These are phyloP conservation scores for Nemoura dubitans DNA, from an alignment of 2,888 invertebrate species.

Conservation along the genomic window DNA sequence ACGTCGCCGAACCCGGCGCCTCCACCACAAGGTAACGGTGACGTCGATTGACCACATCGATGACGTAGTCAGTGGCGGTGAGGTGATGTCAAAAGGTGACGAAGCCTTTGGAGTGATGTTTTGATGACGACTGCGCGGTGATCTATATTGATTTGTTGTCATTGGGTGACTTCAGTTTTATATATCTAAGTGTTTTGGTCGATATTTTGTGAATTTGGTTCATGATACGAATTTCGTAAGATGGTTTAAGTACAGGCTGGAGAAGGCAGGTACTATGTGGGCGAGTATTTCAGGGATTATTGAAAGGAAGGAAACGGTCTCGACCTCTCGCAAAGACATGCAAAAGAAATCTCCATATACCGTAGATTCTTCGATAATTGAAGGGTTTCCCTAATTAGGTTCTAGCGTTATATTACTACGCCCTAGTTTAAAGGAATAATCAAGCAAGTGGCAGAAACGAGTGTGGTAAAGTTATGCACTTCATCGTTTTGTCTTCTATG, in stretches of 20 bases:
- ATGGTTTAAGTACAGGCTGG: too few relatives aligned
- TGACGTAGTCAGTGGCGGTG: not conserved
- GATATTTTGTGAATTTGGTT: too few relatives aligned
- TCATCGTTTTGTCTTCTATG: not conserved
- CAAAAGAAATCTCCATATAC: not conserved
- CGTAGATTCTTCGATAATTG: not conserved
- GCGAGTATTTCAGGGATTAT: not conserved
- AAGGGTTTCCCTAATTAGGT: not conserved
- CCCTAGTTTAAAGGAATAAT: not conserved
- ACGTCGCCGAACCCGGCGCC: conserved; percentile 49
- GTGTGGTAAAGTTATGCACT: not conserved
- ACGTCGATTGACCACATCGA: too few relatives aligned
- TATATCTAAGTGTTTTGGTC: too few relatives aligned
- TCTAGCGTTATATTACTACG: not conserved
- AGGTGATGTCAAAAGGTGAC: not conserved
- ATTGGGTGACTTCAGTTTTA: too few relatives aligned
- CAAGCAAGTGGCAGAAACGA: too few relatives aligned
- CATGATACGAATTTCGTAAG: too few relatives aligned
- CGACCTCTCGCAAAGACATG: not conserved
- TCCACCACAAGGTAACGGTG: conserved; percentile 41
- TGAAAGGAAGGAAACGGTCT: not conserved
- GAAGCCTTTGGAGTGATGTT: not conserved
- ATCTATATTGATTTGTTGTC: not conserved
- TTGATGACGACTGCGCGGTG: not conserved
- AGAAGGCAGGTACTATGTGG: too few relatives aligned